These are phyloP conservation scores for Lasaia peninsularis DNA, from an alignment of 1,140 invertebrate species.

Conservation along the genomic window DNA sequence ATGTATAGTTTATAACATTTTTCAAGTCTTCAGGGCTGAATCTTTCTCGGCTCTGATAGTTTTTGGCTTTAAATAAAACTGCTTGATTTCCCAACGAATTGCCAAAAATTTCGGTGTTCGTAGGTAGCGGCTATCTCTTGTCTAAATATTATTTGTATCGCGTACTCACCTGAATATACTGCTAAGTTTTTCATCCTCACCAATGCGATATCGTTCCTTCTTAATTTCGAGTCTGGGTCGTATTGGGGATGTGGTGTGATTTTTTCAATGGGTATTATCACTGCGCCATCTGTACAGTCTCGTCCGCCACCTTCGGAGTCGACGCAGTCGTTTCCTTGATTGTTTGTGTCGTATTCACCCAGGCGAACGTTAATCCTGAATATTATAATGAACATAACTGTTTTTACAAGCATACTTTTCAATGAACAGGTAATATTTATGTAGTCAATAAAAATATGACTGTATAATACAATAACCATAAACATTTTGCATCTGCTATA, in stretches of 20 bases:
- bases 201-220: conserved; percentile 58
- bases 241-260: conserved; percentile 47
- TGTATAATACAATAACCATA: too few species aligned
- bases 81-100: too few species aligned
- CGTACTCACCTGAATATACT: conserved; percentile 38
- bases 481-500: too few species aligned
- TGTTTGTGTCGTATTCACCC: conserved; percentile 42
- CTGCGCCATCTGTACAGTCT: conserved; percentile 35
- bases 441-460: too few species aligned
- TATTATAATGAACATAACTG: conserved; percentile 7
- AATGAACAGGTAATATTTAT: too few species aligned
- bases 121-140: too few species aligned
- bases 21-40: too few species aligned
- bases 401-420: too few species aligned
- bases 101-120: too few species aligned
- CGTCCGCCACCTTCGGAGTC: conserved; percentile 29
- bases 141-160: neutral
- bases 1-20: too few species aligned
- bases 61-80: too few species aligned
- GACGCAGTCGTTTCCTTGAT: conserved; percentile 38
- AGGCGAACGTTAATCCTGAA: conserved; percentile 42
- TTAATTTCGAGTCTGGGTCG: conserved; percentile 27
- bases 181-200: conserved; percentile 37
- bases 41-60: too few species aligned
- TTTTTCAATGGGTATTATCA: conserved; percentile 43